These are phyloP conservation scores for Nasonia vitripennis DNA, from an alignment of 1,140 invertebrate species.

Conservation along the genomic window DNA sequence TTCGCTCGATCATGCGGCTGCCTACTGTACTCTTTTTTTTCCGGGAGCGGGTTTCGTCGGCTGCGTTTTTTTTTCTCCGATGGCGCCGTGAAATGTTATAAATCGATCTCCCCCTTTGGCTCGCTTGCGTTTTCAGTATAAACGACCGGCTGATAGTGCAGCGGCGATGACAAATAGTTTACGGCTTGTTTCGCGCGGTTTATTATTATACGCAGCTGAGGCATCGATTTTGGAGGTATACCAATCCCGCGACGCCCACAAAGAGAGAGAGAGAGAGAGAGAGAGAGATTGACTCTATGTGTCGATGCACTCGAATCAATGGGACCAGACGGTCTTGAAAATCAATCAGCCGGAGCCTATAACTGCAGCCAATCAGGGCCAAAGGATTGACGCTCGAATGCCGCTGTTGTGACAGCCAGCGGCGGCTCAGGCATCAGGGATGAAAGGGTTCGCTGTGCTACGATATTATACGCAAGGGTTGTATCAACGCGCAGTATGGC, in stretches of 20 bases:
- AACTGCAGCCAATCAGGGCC: slow-evolving; percentile 59
- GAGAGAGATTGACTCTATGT: no score
- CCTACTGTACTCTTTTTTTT: not conserved
- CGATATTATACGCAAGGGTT: slow-evolving; percentile 61
- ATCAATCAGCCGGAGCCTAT: not conserved
- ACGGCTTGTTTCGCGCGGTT: slow-evolving; percentile 30
- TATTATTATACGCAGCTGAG: no score
- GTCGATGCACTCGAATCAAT: not conserved
- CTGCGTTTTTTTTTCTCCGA: not conserved
- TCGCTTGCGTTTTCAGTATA: not conserved
- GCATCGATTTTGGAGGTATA: no score
- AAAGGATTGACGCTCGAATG: slow-evolving; percentile 63
- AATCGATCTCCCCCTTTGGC: slow-evolving; percentile 36
- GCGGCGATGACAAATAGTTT: slow-evolving; percentile 37
- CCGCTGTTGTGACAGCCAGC: slow-evolving; percentile 63
- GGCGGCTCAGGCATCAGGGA: slow-evolving; percentile 56
- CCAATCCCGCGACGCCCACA: no score
- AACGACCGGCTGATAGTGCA: slow-evolving; percentile 5
- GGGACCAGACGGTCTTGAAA: not conserved
- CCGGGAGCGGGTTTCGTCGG: slow-evolving; percentile 24
- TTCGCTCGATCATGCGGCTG: slow-evolving; percentile 1
- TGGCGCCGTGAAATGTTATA: slow-evolving; percentile 45
- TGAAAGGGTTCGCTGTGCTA: slow-evolving; percentile 9
- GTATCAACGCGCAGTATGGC: slow-evolving; percentile 56
- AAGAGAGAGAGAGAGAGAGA: no score